Conservation (phyloP, 2,888 invertebrate species). For the Idaea biselata region DNA sequence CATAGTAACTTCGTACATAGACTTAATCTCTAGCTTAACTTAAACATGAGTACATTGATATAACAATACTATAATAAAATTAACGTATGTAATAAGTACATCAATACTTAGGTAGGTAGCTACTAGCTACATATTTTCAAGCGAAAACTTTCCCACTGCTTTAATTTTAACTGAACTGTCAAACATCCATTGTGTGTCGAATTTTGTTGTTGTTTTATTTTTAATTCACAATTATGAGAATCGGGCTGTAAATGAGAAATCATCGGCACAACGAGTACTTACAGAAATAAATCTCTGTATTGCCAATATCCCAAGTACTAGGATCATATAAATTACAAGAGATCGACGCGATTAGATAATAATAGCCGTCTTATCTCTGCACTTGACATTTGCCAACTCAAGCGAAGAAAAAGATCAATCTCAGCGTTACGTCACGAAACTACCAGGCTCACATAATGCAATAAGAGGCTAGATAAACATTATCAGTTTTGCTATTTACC, state of each 20-base stretch:
- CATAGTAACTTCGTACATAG: not conserved
- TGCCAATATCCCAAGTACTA: not conserved
- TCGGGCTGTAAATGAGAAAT: slow-evolving; percentile 21
- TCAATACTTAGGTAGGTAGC: not conserved
- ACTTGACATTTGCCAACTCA: not conserved
- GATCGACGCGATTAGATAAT: no score
- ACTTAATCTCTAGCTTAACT: not conserved
- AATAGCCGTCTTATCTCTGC: not conserved
- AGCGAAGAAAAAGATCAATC: not conserved
- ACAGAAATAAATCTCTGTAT: not conserved
- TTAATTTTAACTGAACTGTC: slow-evolving; percentile 10
- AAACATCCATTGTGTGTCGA: slow-evolving; percentile 29
- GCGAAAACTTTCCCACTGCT: not conserved
- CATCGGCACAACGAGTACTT: slow-evolving; percentile 7
- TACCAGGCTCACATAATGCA: not conserved
- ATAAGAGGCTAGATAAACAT: not conserved
- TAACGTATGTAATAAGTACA: no score
- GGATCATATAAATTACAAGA: not conserved
- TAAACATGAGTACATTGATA: not conserved
- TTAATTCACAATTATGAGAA: slow-evolving; percentile 32
- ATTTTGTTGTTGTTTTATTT: slow-evolving; percentile 22
- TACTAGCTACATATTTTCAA: not conserved
- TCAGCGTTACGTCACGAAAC: not conserved
- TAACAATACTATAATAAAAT: not conserved
- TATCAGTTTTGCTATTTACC: not conserved